phyloP scores from a whole-genome alignment of 37 sponge, comb jelly and placozoan genomes.

The Bolinopsis microptera region DNA sequence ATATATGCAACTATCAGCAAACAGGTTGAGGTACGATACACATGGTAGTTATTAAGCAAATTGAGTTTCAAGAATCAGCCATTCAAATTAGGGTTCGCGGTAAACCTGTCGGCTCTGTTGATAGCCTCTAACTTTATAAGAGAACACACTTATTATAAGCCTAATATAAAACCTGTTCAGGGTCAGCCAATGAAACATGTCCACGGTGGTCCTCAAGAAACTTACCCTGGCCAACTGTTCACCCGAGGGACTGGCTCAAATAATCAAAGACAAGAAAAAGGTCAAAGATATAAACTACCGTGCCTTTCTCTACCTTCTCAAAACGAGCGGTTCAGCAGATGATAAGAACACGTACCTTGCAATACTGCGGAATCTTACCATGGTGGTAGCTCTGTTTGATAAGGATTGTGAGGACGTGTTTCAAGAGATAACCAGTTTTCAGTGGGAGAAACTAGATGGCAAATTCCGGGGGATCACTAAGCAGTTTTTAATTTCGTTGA shows the following conservation, averaged over 20 bases:
- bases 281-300: conserved; percentile 34
- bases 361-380: not conserved
- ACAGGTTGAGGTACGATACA: too few species aligned
- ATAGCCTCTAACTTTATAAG: too few species aligned
- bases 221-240: not conserved
- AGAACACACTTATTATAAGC: too few species aligned
- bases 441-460: not conserved
- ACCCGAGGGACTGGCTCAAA: not conserved
- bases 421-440: not conserved
- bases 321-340: not conserved
- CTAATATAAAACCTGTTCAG: too few species aligned
- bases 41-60: too few species aligned
- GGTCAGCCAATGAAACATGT: not conserved
- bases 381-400: conserved; percentile 32
- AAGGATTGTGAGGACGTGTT: conserved; percentile 60
- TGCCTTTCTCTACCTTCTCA: conserved; percentile 51
- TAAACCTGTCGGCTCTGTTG: too few species aligned
- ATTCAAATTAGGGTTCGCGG: too few species aligned
- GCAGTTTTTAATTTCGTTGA: conserved; percentile 9
- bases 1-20: too few species aligned
- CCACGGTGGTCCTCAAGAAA: not conserved
- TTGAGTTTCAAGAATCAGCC: too few species aligned
- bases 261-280: conserved; percentile 50
- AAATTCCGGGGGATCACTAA: not conserved
- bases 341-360: not conserved